Evolutionary conservation across 2,113 vertebrate genomes (phyloP), one percentile per base, ranked within the genome.

Genomic region (Glaucomys volans): DNA sequence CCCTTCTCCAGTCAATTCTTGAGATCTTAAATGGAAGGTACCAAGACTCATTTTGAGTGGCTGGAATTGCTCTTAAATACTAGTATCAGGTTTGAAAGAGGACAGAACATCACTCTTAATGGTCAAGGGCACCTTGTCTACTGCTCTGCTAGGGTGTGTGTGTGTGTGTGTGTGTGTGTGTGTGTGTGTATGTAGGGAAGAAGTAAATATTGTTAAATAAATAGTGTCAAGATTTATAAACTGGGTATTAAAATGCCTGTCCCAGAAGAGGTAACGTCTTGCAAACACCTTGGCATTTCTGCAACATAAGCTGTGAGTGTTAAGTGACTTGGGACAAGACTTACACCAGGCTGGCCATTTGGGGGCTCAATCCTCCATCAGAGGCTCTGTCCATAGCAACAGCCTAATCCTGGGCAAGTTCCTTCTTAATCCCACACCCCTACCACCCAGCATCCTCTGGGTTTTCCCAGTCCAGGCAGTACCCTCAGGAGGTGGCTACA

Each of bases 171-270:
- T 44, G 12, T 62, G 14, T 5, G 22, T 50, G 35, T 14, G 16
- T 0, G 16, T 2, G 0, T 57, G 52, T 54, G 0, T 0, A 1
- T 11, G 4, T 10, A 4, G 24, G 47, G 47, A 59, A 24, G 40
- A 24, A 59, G 59, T 11, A 69, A 16, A 37, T 42, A 52, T 0
- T 72, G 83, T 20, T 57, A 50, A 95, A 66, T 90, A 71, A 82
- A 52, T 4, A 47, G 50, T 52, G 67, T 50, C 35, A 71, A 89
- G 87, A 24, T 89, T 79, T 52, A 75, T 24, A 64, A 82, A 44
- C 4, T 62, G 81, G 82, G 67, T 54, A 30, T 67, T n/a, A 32
- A 14, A 47, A 79, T 5, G 54, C 28, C 37, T 3, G 24, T 88
- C 54, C 47, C 79, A 44, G 75, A 89, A 91, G 47, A 84, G 4